Evolutionary conservation across 2,797 vertebrate genomes (phyloP).

Genomic region (Sebastes miniatus): DNA sequence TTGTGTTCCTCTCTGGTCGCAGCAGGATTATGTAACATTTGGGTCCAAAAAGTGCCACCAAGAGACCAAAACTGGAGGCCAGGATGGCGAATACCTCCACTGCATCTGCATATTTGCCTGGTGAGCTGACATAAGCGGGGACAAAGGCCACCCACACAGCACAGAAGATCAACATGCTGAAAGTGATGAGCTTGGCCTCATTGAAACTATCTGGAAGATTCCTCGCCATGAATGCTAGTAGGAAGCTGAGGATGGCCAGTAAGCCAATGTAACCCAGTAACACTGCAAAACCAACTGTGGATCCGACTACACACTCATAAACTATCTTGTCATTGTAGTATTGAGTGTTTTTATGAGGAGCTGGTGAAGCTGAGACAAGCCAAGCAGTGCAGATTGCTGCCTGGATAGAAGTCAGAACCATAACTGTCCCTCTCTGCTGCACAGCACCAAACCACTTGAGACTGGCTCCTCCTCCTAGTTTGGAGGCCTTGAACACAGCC

Average conservation of each 20-base stretch:
- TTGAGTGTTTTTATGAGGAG: slow-evolving; percentile 64
- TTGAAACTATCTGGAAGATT: slow-evolving; percentile 73
- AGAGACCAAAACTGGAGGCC: slow-evolving; percentile 69
- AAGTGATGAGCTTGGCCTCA: slow-evolving; percentile 72
- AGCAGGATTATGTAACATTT: slow-evolving; percentile 65
- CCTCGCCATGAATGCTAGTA: slow-evolving; percentile 68
- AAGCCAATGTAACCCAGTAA: slow-evolving; percentile 69
- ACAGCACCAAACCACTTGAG: slow-evolving; percentile 71
- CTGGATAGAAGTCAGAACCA: slow-evolving; percentile 58
- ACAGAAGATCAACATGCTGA: slow-evolving; percentile 73
- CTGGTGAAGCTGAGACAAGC: slow-evolving; percentile 63
- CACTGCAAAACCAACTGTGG: slow-evolving; percentile 57
- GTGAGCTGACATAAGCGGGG: slow-evolving; percentile 73
- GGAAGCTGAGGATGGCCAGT: slow-evolving; percentile 58
- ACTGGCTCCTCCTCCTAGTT: slow-evolving; percentile 51
- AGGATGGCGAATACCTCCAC: slow-evolving; percentile 77
- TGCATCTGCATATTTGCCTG: slow-evolving; percentile 74
- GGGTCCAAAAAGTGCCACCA: slow-evolving; percentile 69
- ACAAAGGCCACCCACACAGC: slow-evolving; percentile 71
- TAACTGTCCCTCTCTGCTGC: slow-evolving; percentile 71
- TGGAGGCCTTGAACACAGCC: slow-evolving; percentile 47
- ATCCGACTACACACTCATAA: slow-evolving; percentile 71
- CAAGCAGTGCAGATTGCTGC: slow-evolving; percentile 54
- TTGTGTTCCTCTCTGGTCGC: slow-evolving; percentile 67
- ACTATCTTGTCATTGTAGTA: slow-evolving; percentile 70